Conservation (phyloP, 2,797 vertebrate genomes). For the Tokudaia tokunoshimensis region DNA sequence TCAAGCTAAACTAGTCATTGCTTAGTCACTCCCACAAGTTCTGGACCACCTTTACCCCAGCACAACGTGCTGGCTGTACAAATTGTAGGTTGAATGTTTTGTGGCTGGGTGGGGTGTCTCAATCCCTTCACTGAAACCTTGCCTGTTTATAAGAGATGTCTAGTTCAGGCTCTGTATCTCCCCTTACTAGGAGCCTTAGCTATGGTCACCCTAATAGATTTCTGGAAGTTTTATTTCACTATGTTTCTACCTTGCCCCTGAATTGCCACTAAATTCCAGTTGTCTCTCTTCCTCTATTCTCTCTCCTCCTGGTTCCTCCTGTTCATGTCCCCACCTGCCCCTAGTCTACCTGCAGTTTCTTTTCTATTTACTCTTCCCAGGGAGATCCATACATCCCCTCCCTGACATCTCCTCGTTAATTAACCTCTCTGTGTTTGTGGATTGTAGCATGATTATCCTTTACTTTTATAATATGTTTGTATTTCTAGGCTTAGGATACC, state of each 20-base stretch:
- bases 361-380: not conserved
- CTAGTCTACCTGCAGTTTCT: not conserved
- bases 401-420: not conserved
- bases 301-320: not conserved
- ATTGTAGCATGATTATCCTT: not conserved
- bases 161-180: not conserved
- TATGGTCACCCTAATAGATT: not conserved
- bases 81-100: not conserved
- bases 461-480: not conserved
- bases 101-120: not conserved
- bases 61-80: not conserved
- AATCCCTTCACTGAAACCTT: not conserved
- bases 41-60: not conserved
- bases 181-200: not conserved
- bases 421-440: not conserved
- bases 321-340: not conserved
- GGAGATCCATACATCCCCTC: not conserved
- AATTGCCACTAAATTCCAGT: not conserved
- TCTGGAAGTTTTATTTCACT: not conserved
- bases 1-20: not conserved
- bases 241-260: not conserved
- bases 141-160: not conserved
- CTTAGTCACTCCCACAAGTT: not conserved
- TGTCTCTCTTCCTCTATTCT: not conserved
- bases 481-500: not conserved